phyloP scores from a whole-genome alignment of 2,797 vertebrate species.

The Hypotaenidia okinawae region DNA sequence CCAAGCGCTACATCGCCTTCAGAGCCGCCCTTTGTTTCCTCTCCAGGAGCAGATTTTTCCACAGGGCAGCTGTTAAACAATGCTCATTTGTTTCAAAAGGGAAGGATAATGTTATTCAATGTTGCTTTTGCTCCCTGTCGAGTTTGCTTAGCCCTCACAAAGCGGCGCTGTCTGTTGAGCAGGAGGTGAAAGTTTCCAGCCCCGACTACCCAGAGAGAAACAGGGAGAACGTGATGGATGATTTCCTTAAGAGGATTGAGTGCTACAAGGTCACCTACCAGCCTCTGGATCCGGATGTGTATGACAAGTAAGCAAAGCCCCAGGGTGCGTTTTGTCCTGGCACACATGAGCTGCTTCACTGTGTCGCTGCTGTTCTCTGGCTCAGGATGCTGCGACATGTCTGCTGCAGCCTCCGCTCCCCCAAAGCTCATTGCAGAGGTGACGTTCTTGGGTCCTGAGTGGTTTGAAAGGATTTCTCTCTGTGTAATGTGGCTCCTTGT shows the following conservation, averaged over 20 bases:
- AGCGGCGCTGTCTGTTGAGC: neutral
- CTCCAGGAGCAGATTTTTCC: constrained; percentile 40
- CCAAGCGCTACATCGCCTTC: neutral
- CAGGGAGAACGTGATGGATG: constrained; percentile 95
- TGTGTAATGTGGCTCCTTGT: neutral
- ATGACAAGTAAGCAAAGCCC: constrained; percentile 88
- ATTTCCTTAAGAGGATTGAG: constrained; percentile 96
- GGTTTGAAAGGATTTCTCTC: neutral
- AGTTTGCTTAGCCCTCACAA: constrained; percentile 13
- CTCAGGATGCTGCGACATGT: neutral
- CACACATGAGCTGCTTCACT: neutral
- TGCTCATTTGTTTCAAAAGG: neutral
- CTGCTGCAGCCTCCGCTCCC: neutral
- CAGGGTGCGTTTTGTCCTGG: neutral
- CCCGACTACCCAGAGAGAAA: constrained; percentile 95
- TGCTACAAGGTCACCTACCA: constrained; percentile 98
- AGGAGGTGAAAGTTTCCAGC: constrained; percentile 98
- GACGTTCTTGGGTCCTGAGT: neutral
- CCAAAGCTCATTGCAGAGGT: neutral
- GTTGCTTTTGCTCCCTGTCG: neutral
- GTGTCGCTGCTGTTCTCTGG: neutral
- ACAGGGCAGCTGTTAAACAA: neutral
- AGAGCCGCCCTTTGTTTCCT: constrained; percentile 33
- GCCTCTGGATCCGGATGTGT: constrained; percentile 89
- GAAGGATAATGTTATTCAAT: neutral